Evolutionary conservation across 2,797 vertebrate species (phyloP), one percentile per base, ranked within the genome.

Genomic region (Spheniscus humboldti): DNA sequence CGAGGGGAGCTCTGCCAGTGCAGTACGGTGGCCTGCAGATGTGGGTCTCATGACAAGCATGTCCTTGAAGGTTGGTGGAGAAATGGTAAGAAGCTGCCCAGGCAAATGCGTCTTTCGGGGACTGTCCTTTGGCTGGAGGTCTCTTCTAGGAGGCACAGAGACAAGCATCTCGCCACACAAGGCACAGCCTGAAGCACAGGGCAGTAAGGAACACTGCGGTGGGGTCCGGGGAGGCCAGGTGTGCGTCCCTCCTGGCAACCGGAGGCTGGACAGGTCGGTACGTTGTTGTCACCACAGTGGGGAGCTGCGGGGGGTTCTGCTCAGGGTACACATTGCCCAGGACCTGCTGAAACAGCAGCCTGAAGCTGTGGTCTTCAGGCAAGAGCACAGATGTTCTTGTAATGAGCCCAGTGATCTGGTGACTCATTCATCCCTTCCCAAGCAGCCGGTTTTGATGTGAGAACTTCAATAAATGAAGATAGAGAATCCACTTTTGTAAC

Each of bases 401-500:
- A 81, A 88, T 28, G 73, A 92, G 57, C 55, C 13, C 75, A 22
- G 60, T 77, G 85, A 79, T 64, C 33, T 81, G 82, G 48, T 91
- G 88, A 91, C 37, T 96, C 89, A 75, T 68, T 78, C 50, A 13
- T 72, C 60, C 59, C 57, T 75, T 92, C 73, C 35, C 62, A 62
- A 94, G 68, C 84, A 83, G 79, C 13, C 79, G 56, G 59, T 91
- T 96, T 69, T 94, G 82, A 86, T 96, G 57, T 81, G 69, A 90
- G 86, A 92, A 67, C 66, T 84, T 95, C 87, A 88, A 63, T 91
- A 90, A 85, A 52, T 45, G 57, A 79, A 91, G 86, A 71, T 48
- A 62, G 92, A 94, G 81, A 85, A 91, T 91, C 74, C 60, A 56
- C 86, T 87, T 87, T 35, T 76, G 37, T 91, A 80, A 37, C 20